phyloP scores from a whole-genome alignment of 2,113 vertebrate genomes.

The Erythrolamprus reginae region DNA sequence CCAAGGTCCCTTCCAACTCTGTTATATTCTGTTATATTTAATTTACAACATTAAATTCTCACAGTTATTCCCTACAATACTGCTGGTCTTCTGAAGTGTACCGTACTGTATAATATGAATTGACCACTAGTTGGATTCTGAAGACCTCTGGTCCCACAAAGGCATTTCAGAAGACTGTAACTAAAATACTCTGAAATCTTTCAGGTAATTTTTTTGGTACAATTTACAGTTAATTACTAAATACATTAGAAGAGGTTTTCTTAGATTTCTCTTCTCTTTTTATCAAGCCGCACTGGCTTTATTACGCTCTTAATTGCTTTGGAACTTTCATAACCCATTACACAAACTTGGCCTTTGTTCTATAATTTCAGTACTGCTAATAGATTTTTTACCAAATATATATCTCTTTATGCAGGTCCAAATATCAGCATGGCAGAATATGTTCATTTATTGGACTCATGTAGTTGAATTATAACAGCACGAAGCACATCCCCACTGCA shows the following conservation, averaged over 20 bases:
- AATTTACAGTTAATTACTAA: conserved; percentile 44
- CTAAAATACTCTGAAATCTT: conserved; percentile 57
- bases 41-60: not conserved
- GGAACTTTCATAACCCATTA: conserved; percentile 23
- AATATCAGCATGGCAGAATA: not conserved
- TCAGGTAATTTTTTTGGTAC: conserved; percentile 50
- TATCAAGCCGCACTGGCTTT: not conserved
- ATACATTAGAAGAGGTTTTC: conserved; percentile 25
- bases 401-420: not conserved
- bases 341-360: conserved; percentile 27
- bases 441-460: not conserved
- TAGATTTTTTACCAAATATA: conserved; percentile 23
- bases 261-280: conserved; percentile 2
- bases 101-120: not conserved
- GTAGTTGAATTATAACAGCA: not conserved
- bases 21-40: too few relatives aligned
- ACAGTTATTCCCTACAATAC: not conserved
- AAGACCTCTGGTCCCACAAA: not conserved
- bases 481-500: not conserved
- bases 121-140: conserved; percentile 56
- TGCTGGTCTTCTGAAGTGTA: not conserved
- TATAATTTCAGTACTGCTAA: conserved; percentile 18
- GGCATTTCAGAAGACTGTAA: conserved; percentile 32
- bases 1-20: too few relatives aligned
- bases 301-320: conserved; percentile 6